Evolutionary conservation across 2,888 invertebrate species (phyloP).

Genomic region (Vanessa cardui): DNA sequence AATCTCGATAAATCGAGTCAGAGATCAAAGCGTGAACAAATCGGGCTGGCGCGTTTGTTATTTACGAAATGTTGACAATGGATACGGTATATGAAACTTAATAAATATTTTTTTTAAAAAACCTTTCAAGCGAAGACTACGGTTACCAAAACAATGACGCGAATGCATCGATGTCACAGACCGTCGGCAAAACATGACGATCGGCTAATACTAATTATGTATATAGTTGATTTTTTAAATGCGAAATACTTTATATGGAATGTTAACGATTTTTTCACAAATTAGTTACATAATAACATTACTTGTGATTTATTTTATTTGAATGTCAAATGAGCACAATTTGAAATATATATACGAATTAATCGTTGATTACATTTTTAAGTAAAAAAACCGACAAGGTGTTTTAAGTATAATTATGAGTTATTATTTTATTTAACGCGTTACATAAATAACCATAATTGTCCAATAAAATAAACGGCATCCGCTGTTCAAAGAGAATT

Average conservation of each 20-base stretch:
- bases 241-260: too few species aligned
- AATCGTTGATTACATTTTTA: neutral
- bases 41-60: slow-evolving; percentile 62
- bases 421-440: slow-evolving; percentile 14
- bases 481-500: slow-evolving; percentile 30
- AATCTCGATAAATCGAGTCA: slow-evolving; percentile 80
- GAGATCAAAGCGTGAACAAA: slow-evolving; percentile 82
- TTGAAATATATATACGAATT: neutral
- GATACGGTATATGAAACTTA: slow-evolving; percentile 49
- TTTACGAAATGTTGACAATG: slow-evolving; percentile 41
- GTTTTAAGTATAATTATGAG: slow-evolving; percentile 28
- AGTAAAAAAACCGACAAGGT: slow-evolving; percentile 24
- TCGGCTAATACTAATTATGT: too few species aligned
- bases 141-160: neutral
- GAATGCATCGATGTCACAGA: neutral
- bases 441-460: slow-evolving; percentile 27
- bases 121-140: too few species aligned
- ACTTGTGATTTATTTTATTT: neutral
- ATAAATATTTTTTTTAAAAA: neutral
- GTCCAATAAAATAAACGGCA: slow-evolving; percentile 26
- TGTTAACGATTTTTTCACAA: too few species aligned
- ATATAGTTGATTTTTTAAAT: too few species aligned
- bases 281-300: too few species aligned
- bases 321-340: neutral
- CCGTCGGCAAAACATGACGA: too few species aligned